Evolutionary conservation across 2,888 invertebrate species (phyloP), one percentile per base, ranked within the genome.

Genomic region (Cataglyphis rosenhaueri): DNA sequence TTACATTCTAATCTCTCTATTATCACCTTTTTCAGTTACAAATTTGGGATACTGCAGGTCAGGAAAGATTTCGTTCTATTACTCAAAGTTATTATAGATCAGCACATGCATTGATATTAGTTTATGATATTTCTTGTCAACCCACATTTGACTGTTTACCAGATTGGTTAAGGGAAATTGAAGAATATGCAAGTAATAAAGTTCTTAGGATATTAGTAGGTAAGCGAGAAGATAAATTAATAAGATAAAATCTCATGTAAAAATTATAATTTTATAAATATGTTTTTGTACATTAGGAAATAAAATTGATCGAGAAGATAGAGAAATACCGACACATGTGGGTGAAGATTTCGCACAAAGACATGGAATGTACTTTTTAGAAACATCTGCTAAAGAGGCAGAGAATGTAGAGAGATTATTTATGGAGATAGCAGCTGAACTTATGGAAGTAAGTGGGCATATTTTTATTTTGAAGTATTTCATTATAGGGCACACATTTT

Each of bases 21-120:
- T 70, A 62, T 82, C 78, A 95, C 95, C 85, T 92, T 18, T 70
- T 64, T 74, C n/a, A 99, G 98, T 96, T 99, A 83, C 99, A 99
- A 97, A 99, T 99, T 94, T 99, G 99, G 99, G 99, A 99, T 94
- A 99, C 99, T 15, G 99, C 99, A 1, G 99, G 99, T 0, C 99
- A 99, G 95, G 99, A 99, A 94, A 95, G 98, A 89, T 99, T 99
- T 95, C 96, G 99, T 81, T 99, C 99, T 4, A 99, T 99, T 90
- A 99, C 99, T 1, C 99, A 99, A 95, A 99, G 98, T 94, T 99
- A 99, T 95, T 99, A 99, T 94, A 96, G 99, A 91, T 99, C 99
- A 85, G 99, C 99, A 0, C 99, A 99, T 95, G 99, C 99, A 15
- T 96, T 99, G 75, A 99, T 99, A 91, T 96, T 99, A 91, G 98